Evolutionary conservation across 2,888 invertebrate species (phyloP).

Genomic region (Teinopalpus imperialis): DNA sequence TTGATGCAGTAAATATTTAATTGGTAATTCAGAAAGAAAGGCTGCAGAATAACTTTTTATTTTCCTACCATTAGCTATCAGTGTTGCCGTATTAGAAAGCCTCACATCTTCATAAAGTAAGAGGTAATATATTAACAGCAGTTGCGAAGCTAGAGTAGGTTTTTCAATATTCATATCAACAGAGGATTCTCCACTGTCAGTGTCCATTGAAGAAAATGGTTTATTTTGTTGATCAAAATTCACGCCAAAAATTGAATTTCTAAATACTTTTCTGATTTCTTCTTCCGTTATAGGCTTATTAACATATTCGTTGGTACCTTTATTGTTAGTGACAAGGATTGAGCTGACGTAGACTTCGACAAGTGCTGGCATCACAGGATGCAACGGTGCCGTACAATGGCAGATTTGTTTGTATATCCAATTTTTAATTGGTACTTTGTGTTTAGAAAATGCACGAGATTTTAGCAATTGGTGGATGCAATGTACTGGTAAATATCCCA

Average conservation of each 20-base stretch:
- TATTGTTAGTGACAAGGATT: constrained; percentile 87
- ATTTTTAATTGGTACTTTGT: constrained; percentile 96
- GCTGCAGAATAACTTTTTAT: constrained; percentile 93
- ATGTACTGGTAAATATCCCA: constrained; percentile 96
- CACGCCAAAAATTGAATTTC: constrained; percentile 88
- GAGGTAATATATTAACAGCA: constrained; percentile 94
- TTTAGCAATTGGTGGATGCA: constrained; percentile 97
- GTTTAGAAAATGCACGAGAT: constrained; percentile 96
- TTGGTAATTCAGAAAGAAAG: constrained; percentile 94
- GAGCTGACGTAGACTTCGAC: constrained; percentile 98
- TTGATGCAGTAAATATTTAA: constrained; percentile 95
- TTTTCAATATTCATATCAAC: constrained; percentile 81
- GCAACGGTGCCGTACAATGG: constrained; percentile 93
- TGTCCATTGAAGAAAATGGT: constrained; percentile 76
- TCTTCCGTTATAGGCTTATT: constrained; percentile 96
- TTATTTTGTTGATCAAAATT: constrained; percentile 84
- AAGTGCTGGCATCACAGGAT: constrained; percentile 95
- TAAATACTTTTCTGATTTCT: constrained; percentile 92
- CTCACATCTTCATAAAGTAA: constrained; percentile 95
- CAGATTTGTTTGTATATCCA: constrained; percentile 98
- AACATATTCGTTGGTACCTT: constrained; percentile 87
- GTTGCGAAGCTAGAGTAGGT: constrained; percentile 90
- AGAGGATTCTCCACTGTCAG: constrained; percentile 77
- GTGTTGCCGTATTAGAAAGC: constrained; percentile 85
- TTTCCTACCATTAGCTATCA: constrained; percentile 85